Evolutionary conservation across 2,888 invertebrate species (phyloP).

Genomic region (Oxystoma pomonae): DNA sequence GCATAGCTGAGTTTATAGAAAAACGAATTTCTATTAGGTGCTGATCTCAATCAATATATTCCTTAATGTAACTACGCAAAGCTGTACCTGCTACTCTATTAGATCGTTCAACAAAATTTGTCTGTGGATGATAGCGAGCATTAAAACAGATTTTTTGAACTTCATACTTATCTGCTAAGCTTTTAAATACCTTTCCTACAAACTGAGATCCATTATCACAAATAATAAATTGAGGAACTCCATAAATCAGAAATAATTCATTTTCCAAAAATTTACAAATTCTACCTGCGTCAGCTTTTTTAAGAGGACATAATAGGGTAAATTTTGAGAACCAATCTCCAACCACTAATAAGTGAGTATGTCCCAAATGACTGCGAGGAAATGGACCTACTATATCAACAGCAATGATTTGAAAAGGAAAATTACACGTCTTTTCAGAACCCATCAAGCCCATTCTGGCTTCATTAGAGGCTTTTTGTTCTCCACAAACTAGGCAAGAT

Average conservation of each 20-base stretch:
- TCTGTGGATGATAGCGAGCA: slow-evolving; percentile 34
- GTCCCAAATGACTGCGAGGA: neutral
- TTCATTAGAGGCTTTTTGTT: slow-evolving; percentile 2
- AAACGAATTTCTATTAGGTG: slow-evolving; percentile 28
- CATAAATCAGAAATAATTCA: neutral
- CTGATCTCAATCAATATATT: slow-evolving; percentile 29
- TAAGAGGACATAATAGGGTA: neutral
- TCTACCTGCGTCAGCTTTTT: neutral
- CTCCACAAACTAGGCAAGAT: neutral
- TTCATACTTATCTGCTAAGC: neutral
- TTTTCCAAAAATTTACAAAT: slow-evolving; percentile 2
- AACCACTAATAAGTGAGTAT: neutral
- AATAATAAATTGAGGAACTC: slow-evolving; percentile 6
- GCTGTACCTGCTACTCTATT: slow-evolving; percentile 34
- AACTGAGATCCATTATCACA: slow-evolving; percentile 3
- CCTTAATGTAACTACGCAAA: slow-evolving; percentile 29
- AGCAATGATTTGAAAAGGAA: slow-evolving; percentile 9
- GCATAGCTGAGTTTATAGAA: slow-evolving; percentile 31
- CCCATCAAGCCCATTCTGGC: slow-evolving; percentile 12
- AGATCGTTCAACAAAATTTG: slow-evolving; percentile 35
- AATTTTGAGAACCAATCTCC: slow-evolving; percentile 2
- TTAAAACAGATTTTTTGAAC: slow-evolving; percentile 23
- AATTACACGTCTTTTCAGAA: slow-evolving; percentile 7
- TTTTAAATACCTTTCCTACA: neutral
- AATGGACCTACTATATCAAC: slow-evolving; percentile 10